phyloP scores from a whole-genome alignment of 2,113 vertebrate genomes.

The Sorex araneus region DNA sequence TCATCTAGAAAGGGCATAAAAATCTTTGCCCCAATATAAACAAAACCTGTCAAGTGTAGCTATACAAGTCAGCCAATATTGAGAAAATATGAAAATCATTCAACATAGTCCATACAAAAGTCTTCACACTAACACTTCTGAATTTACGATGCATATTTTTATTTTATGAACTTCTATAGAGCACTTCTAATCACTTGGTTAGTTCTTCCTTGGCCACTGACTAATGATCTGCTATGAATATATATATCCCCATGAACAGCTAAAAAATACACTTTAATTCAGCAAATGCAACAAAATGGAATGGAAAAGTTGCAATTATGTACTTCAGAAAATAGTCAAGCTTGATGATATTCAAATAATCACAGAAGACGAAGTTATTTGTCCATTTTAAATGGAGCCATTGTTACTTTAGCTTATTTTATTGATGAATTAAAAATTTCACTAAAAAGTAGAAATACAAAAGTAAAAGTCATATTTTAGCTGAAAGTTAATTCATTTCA shows the following conservation, averaged over 20 bases:
- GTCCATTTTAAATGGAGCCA: conserved; percentile 35
- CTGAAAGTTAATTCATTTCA: conserved; percentile 60
- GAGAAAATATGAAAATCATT: not conserved
- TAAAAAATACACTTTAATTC: conserved; percentile 57
- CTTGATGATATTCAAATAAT: conserved; percentile 16
- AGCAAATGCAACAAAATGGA: conserved; percentile 50
- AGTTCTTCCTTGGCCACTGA: conserved; percentile 15
- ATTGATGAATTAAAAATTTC: conserved; percentile 67
- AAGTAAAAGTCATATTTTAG: conserved; percentile 7
- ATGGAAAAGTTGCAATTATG: conserved; percentile 42
- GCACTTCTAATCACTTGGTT: not conserved
- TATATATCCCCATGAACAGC: not conserved
- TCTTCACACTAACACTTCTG: not conserved
- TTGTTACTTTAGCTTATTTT: conserved; percentile 19
- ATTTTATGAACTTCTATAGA: not conserved
- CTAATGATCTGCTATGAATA: conserved; percentile 26
- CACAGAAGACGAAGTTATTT: conserved; percentile 64
- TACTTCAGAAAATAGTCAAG: conserved; percentile 16
- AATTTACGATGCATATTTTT: not conserved
- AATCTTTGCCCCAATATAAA: conserved; percentile 73
- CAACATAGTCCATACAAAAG: not conserved
- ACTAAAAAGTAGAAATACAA: conserved; percentile 38
- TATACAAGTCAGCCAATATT: conserved; percentile 24
- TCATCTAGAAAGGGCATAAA: conserved; percentile 26
- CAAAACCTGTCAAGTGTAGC: conserved; percentile 36